Percentiles rank a stretch among this genome's conserved stretches.
Evolutionary conservation across 2,113 vertebrate species (phyloP).

Genomic region (Sphyrna mokarran): DNA sequence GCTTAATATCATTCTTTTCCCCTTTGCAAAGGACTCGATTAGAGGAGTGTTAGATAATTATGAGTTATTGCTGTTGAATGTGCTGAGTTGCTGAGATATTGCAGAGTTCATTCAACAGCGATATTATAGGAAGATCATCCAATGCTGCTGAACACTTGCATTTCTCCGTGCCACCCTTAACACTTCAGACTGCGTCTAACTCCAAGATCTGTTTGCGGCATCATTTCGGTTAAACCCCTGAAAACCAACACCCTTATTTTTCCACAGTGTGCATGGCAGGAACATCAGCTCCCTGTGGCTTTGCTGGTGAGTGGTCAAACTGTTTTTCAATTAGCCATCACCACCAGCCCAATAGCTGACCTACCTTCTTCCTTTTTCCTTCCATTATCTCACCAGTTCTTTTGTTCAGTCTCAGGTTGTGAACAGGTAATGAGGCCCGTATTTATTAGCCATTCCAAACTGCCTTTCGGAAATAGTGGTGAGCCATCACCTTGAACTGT

Average conservation of each 20-base stretch:
- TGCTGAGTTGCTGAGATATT: neutral
- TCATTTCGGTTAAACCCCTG: neutral
- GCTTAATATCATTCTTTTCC: neutral
- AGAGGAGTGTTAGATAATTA: neutral
- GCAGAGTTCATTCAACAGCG: neutral
- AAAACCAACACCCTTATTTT: neutral
- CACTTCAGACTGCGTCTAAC: neutral
- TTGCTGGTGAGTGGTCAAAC: neutral
- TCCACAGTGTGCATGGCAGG: neutral
- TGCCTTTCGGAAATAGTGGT: neutral
- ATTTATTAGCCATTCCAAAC: neutral
- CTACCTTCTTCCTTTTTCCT: neutral
- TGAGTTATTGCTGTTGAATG: neutral
- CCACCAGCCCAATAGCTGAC: neutral
- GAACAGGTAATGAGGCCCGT: neutral
- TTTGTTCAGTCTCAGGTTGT: neutral
- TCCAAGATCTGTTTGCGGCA: neutral
- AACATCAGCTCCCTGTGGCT: neutral
- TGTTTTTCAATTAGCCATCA: neutral
- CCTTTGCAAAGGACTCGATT: neutral
- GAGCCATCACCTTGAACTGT: neutral
- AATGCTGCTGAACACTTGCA: neutral
- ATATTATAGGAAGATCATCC: neutral
- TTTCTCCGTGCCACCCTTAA: neutral
- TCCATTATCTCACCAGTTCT: neutral